These are phyloP conservation scores for Fundulus diaphanus DNA, from an alignment of 2,797 vertebrate genomes.

Conservation along the genomic window DNA sequence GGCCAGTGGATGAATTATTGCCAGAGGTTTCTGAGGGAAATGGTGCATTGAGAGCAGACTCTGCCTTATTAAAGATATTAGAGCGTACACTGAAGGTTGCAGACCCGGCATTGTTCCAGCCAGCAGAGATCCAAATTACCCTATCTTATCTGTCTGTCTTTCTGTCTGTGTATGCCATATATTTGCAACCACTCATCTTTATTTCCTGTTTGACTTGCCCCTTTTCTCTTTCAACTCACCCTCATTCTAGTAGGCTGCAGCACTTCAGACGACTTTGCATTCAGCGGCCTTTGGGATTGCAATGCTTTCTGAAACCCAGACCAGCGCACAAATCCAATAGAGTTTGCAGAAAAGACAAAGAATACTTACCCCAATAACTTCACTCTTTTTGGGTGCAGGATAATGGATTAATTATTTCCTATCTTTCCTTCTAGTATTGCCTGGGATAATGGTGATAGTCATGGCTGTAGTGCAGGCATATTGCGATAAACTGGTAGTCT, in stretches of 20 bases:
- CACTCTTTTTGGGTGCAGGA: too few species aligned
- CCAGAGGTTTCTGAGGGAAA: conserved; percentile 42
- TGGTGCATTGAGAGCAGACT: conserved; percentile 47
- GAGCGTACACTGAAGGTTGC: conserved; percentile 37
- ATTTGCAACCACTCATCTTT: conserved; percentile 5
- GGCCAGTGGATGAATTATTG: conserved; percentile 44
- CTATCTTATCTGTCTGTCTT: too few species aligned
- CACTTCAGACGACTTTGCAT: neutral
- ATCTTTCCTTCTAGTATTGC: neutral
- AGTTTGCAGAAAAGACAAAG: neutral
- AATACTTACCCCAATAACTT: neutral
- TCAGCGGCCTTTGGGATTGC: neutral
- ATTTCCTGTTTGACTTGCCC: conserved; percentile 5
- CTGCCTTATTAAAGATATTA: conserved; percentile 59
- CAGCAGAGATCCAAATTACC: conserved; percentile 9
- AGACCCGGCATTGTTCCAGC: conserved; percentile 17
- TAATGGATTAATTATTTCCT: neutral
- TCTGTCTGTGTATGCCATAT: too few species aligned
- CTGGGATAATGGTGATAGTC: neutral
- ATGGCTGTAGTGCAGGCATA: neutral
- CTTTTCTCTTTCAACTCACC: neutral
- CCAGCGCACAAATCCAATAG: neutral
- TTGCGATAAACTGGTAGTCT: neutral
- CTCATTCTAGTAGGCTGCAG: neutral
- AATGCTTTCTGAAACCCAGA: neutral